phyloP scores from a whole-genome alignment of 1,140 invertebrate species.

The Eumaeus atala region DNA sequence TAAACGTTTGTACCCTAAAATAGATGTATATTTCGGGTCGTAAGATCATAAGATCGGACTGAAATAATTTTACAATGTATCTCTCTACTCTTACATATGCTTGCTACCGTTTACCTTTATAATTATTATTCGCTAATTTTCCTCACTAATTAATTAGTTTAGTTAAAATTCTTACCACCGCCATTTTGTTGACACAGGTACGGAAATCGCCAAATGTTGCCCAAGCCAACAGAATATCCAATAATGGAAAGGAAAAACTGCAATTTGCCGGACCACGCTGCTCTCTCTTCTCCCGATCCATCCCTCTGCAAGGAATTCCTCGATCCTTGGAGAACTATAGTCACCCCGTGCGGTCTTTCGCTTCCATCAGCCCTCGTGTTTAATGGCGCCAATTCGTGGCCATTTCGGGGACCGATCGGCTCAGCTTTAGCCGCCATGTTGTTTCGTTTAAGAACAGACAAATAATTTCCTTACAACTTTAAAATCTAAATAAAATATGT shows the following conservation, averaged over 20 bases:
- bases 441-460: not conserved
- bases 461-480: not conserved
- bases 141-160: too few species aligned
- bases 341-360: conserved; percentile 77
- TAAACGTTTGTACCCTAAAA: too few species aligned
- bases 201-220: conserved; percentile 96
- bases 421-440: conserved; percentile 70
- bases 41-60: too few species aligned
- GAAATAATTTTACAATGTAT: too few species aligned
- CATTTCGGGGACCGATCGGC: conserved; percentile 76
- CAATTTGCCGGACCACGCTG: conserved; percentile 88
- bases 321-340: conserved; percentile 76
- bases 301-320: conserved; percentile 61
- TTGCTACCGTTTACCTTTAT: too few species aligned
- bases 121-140: too few species aligned
- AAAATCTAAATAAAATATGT: not conserved
- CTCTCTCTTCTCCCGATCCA: conserved; percentile 77
- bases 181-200: conserved; percentile 96
- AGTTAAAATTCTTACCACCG: conserved; percentile 82
- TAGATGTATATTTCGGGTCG: too few species aligned
- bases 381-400: conserved; percentile 85
- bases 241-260: conserved; percentile 94
- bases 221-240: conserved; percentile 91
- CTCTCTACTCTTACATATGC: too few species aligned
- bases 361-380: conserved; percentile 78